Conservation (phyloP, 2,888 invertebrate species). For the Acronicta leporina region DNA sequence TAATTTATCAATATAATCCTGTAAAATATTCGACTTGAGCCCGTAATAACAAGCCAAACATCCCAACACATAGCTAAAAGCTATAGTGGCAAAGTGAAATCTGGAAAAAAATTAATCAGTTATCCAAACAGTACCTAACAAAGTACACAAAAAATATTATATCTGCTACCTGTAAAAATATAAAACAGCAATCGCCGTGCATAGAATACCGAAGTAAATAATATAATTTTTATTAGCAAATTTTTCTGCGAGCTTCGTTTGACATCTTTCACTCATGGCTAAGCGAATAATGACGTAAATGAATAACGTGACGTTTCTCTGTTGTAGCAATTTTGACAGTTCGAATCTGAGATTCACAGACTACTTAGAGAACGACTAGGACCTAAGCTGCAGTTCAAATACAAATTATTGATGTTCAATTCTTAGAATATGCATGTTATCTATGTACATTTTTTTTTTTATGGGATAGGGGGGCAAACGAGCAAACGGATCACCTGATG, state of each 20-base stretch:
- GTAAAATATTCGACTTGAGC: conserved; percentile 75
- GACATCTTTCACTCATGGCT: conserved; percentile 89
- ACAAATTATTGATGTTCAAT: too few species aligned
- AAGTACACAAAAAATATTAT: conserved; percentile 37
- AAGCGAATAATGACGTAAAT: conserved; percentile 74
- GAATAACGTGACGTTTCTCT: conserved; percentile 65
- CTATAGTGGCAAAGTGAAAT: conserved; percentile 83
- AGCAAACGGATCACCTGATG: too few species aligned
- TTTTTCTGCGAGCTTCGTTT: conserved; percentile 83
- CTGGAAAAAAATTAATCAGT: conserved; percentile 72
- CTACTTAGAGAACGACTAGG: too few species aligned
- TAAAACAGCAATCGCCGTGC: conserved; percentile 76
- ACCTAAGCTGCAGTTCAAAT: too few species aligned
- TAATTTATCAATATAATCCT: conserved; percentile 75
- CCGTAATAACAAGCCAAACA: conserved; percentile 86
- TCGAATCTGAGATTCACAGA: too few species aligned
- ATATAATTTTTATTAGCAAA: conserved; percentile 85
- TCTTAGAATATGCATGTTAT: too few species aligned
- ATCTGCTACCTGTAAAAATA: conserved; percentile 80
- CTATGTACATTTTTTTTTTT: too few species aligned
- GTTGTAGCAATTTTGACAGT: conserved; percentile 40
- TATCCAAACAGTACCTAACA: conserved; percentile 47
- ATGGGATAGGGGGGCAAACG: too few species aligned
- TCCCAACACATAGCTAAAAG: conserved; percentile 85
- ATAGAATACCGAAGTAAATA: conserved; percentile 80